Evolutionary conservation across 2,113 vertebrate genomes (phyloP).

Genomic region (Clarias macrocephalus): DNA sequence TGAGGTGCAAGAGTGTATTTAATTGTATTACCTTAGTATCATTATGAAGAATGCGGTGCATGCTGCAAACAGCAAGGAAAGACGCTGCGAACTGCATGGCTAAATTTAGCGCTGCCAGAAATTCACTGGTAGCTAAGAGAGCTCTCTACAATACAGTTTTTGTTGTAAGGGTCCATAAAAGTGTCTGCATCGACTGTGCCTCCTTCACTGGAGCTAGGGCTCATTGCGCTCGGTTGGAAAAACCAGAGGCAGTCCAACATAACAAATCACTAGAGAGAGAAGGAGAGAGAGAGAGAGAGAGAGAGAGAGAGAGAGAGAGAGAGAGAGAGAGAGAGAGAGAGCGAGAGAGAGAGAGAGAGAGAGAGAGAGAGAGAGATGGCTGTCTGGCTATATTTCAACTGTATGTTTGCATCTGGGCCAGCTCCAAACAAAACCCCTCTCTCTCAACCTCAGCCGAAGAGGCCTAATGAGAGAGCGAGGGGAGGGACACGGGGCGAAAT

Average conservation of each 20-base stretch:
- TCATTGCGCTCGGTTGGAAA: slow-evolving; percentile 41
- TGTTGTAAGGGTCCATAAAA: slow-evolving; percentile 31
- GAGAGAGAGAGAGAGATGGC: slow-evolving; percentile 48
- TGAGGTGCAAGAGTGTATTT: neutral
- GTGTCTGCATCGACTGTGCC: slow-evolving; percentile 17
- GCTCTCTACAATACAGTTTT: slow-evolving; percentile 15
- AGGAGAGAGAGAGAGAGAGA: slow-evolving; percentile 13
- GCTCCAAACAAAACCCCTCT: slow-evolving; percentile 68
- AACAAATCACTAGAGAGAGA: slow-evolving; percentile 56
- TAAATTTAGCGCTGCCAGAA: neutral
- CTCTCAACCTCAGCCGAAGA: slow-evolving; percentile 58
- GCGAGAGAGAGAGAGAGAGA: slow-evolving; percentile 41
- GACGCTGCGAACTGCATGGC: neutral
- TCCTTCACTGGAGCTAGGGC: slow-evolving; percentile 34
- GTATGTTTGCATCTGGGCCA: slow-evolving; percentile 70
- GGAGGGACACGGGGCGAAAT: slow-evolving; percentile 31
- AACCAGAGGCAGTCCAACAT: slow-evolving; percentile 38
- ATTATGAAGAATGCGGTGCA: neutral
- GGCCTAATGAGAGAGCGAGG: slow-evolving; percentile 63
- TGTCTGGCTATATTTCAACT: slow-evolving; percentile 63
- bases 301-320: slow-evolving; percentile 42
- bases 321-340: slow-evolving; percentile 27
- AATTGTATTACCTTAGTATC: neutral
- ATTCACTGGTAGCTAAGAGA: neutral
- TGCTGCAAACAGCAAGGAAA: neutral